Conservation (phyloP, 2,113 vertebrate genomes). For the Phycodurus eques region DNA sequence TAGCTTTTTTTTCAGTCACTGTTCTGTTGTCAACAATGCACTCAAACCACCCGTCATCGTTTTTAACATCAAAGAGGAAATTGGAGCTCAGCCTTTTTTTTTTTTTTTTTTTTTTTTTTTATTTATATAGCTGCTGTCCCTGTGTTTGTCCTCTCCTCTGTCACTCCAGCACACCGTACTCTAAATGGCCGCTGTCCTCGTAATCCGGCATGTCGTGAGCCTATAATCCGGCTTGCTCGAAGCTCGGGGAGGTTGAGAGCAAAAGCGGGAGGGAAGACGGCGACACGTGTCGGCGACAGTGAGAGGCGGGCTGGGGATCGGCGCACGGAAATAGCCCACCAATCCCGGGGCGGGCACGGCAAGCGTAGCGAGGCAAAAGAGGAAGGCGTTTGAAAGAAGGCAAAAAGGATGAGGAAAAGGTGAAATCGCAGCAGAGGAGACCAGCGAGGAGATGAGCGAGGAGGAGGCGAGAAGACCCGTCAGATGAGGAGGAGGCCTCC, state of each 20-base stretch:
- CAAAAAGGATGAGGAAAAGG: conserved; percentile 66
- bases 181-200: conserved; percentile 42
- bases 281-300: conserved; percentile 46
- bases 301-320: conserved; percentile 54
- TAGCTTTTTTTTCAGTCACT: no score
- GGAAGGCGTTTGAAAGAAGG: conserved; percentile 46
- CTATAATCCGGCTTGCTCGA: conserved; percentile 62
- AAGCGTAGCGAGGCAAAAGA: conserved; percentile 57
- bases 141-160: background rate
- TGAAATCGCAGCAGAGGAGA: conserved; percentile 54
- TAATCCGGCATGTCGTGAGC: conserved; percentile 49
- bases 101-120: background rate
- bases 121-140: background rate
- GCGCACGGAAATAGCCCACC: conserved; percentile 75
- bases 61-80: background rate
- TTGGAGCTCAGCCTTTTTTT: conserved; percentile 1
- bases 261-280: conserved; percentile 49
- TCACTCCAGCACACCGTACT: conserved; percentile 14
- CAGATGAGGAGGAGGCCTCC: conserved; percentile 30
- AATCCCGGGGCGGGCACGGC: conserved; percentile 62
- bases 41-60: no score
- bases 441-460: conserved; percentile 47
- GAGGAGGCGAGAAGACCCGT: conserved; percentile 47
- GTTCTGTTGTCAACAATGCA: no score
- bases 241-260: conserved; percentile 58